phyloP scores from a whole-genome alignment of 1,140 invertebrate genomes.

The Apis laboriosa region DNA sequence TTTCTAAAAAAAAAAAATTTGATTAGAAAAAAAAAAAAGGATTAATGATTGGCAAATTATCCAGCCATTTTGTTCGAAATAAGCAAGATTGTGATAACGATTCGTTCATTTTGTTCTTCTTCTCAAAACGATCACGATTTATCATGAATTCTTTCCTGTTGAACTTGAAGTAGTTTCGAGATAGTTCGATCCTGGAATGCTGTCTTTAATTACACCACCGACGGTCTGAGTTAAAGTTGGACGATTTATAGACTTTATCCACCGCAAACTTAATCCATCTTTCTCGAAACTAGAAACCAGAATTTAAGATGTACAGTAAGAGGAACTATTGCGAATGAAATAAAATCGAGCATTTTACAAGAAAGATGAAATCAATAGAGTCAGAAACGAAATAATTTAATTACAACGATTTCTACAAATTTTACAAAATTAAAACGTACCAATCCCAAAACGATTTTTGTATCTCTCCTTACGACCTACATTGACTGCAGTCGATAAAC shows the following conservation, averaged over 20 bases:
- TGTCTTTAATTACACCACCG: conserved; percentile 27
- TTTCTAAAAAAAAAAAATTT: too few relatives aligned
- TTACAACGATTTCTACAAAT: not conserved
- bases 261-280: not conserved
- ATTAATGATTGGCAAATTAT: not conserved
- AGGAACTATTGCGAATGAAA: not conserved
- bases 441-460: not conserved
- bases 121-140: not conserved
- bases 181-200: conserved; percentile 37
- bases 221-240: conserved; percentile 20
- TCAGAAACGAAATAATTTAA: not conserved
- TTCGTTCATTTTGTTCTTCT: not conserved
- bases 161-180: conserved; percentile 24
- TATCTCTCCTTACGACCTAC: not conserved
- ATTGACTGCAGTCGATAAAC: not conserved
- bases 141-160: conserved; percentile 23
- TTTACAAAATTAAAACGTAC: not conserved
- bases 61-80: not conserved
- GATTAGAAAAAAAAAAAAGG: not conserved
- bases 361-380: not conserved
- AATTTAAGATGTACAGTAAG: not conserved
- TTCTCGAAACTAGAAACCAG: not conserved
- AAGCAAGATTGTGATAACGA: not conserved
- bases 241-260: conserved; percentile 21
- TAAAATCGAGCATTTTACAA: not conserved